These are phyloP conservation scores for Ahaetulla prasina DNA, from an alignment of 2,113 vertebrate species.

Conservation along the genomic window DNA sequence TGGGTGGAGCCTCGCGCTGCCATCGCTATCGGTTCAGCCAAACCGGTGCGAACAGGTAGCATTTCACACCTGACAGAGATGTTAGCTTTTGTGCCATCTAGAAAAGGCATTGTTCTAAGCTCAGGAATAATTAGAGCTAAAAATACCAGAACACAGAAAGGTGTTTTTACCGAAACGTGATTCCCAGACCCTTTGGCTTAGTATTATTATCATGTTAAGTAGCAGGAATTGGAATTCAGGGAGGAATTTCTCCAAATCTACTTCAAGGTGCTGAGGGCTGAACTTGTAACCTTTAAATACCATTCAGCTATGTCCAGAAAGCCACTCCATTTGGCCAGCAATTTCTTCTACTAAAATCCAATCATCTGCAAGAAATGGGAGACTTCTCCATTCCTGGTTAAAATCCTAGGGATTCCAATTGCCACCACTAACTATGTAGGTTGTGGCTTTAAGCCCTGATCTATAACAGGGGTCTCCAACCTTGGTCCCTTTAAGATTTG, in stretches of 20 bases:
- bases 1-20: too few species aligned
- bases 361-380: background rate
- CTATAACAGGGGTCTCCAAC: too few species aligned
- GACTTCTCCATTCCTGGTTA: background rate
- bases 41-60: too few species aligned
- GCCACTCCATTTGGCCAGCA: background rate
- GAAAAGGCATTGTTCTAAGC: slow-evolving; percentile 15
- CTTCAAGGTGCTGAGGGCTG: background rate
- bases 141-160: background rate
- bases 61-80: too few species aligned
- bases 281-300: background rate
- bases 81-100: slow-evolving; percentile 12
- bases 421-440: too few species aligned
- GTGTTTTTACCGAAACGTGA: background rate
- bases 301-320: slow-evolving; percentile 16
- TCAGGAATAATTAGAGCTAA: background rate
- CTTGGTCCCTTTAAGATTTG: too few species aligned
- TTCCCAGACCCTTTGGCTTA: background rate
- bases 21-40: too few species aligned
- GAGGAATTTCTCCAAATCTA: background rate
- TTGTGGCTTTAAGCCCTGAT: too few species aligned
- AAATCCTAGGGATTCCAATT: background rate
- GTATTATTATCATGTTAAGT: background rate
- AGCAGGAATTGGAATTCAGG: background rate
- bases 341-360: background rate